These are phyloP conservation scores for Eupelmus urozonus DNA, from an alignment of 2,888 invertebrate genomes.

Conservation along the genomic window DNA sequence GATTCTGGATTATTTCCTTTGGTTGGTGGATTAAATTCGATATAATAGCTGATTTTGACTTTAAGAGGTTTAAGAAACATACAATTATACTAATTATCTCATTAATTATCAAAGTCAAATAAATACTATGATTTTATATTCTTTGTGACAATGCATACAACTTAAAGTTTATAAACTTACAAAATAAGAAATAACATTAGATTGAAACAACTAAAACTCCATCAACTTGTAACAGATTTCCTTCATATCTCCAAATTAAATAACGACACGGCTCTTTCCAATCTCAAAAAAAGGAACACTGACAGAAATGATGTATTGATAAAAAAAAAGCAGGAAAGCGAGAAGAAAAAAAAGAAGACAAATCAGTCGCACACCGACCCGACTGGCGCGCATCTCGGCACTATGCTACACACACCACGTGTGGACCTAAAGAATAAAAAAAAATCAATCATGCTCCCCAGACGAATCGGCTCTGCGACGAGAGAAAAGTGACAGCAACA, in stretches of 20 bases:
- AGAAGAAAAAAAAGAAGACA: conserved; percentile 20
- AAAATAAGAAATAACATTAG: too few species aligned
- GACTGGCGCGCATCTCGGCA: conserved; percentile 6
- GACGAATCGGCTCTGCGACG: conserved; percentile 9
- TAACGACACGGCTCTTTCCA: not conserved
- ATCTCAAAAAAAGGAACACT: not conserved
- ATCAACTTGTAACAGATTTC: not conserved
- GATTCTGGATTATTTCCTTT: too few species aligned
- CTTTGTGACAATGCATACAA: too few species aligned
- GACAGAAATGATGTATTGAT: conserved; percentile 20
- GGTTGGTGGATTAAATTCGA: too few species aligned
- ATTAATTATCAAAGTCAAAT: too few species aligned
- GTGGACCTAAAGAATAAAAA: conserved; percentile 22
- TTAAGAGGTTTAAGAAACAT: too few species aligned
- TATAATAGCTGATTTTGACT: too few species aligned
- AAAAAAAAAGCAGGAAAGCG: not conserved
- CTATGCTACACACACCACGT: conserved; percentile 27
- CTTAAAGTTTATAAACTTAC: too few species aligned
- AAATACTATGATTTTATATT: too few species aligned
- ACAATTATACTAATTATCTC: too few species aligned
- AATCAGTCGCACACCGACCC: conserved; percentile 4
- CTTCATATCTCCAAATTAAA: not conserved
- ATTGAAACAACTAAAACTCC: too few species aligned
- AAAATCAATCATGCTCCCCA: conserved; percentile 55
- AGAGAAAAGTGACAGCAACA: conserved; percentile 44